These are phyloP conservation scores for Taphrorychus bicolor DNA, from an alignment of 2,888 invertebrate genomes.

Conservation along the genomic window DNA sequence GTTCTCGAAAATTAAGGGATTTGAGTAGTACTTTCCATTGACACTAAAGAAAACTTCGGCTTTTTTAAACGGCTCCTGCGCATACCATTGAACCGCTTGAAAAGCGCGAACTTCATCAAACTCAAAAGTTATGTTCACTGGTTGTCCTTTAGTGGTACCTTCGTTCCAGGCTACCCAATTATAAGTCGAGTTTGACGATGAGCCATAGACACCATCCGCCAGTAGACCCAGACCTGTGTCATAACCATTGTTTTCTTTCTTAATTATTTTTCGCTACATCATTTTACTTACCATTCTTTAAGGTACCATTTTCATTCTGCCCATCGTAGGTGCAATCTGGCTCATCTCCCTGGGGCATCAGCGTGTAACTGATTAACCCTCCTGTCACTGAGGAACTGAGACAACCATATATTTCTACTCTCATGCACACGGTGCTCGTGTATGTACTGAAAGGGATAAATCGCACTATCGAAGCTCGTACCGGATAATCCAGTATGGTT, in stretches of 20 bases:
- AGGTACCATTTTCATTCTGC: no score
- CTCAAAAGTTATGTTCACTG: conserved; percentile 76
- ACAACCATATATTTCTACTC: conserved; percentile 90
- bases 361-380: no score
- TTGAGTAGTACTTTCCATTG: conserved; percentile 64
- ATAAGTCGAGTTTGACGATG: conserved; percentile 49
- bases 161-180: conserved; percentile 94
- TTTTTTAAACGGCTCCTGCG: conserved; percentile 84
- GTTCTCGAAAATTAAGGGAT: neutral
- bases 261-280: no score
- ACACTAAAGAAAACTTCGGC: conserved; percentile 82
- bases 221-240: no score
- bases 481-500: conserved; percentile 78
- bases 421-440: conserved; percentile 87
- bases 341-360: no score
- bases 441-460: conserved; percentile 86
- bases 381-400: no score
- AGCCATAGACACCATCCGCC: no score
- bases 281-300: no score
- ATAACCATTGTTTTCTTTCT: no score
- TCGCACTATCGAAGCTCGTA: conserved; percentile 84
- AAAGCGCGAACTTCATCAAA: conserved; percentile 90
- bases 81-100: conserved; percentile 79
- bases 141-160: conserved; percentile 69
- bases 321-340: no score